Evolutionary conservation across 2,888 invertebrate species (phyloP), one percentile per base, ranked within the genome.

Genomic region (Eudemis profundana): DNA sequence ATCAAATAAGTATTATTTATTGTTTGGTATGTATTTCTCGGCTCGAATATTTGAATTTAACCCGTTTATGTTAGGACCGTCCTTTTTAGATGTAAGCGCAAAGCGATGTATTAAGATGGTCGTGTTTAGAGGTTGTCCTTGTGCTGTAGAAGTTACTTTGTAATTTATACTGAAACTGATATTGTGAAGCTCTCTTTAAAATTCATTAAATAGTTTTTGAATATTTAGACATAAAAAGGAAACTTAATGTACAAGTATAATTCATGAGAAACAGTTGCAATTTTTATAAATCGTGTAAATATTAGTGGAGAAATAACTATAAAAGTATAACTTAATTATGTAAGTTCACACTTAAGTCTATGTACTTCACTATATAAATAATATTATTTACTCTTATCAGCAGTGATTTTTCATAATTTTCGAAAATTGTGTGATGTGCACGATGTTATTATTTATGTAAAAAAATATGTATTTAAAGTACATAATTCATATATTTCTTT

Each of bases 281-380:
- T 60, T 65, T 65, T 60, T 65, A 47, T 65, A 65, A 53, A 63
- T 56, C 27, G 14, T 64, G 64, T 64, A 64, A 64, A 64, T 64
- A 64, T 57, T 56, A 49, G 56, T 40, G 27, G 47, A 62, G 53
- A 23, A 57, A 42, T 64, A 64, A 63, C 29, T 57, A 54, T 54
- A 54, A 17, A 44, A 29, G 44, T 7, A 42, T 42, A 38, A 51
- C 53, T 12, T 40, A 50, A 33, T 12, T 33, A 23, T 27, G 19
- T 33, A 33, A 33, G 8, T 33, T 33, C 7, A 8, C 12, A 29
- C 44, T 27, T 56, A 56, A 54, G 54, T 54, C 40, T 42, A 42
- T 54, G 17, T 62, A 49, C 49, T 50, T 49, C 29, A 40, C 19
- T 46, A n/a, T 21, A 15, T 23, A 15, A n/a, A 8, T 10, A n/a